Percentiles rank a stretch among this genome's conserved stretches.
Conservation (phyloP, 2,888 invertebrate species). For the Troides helena region DNA sequence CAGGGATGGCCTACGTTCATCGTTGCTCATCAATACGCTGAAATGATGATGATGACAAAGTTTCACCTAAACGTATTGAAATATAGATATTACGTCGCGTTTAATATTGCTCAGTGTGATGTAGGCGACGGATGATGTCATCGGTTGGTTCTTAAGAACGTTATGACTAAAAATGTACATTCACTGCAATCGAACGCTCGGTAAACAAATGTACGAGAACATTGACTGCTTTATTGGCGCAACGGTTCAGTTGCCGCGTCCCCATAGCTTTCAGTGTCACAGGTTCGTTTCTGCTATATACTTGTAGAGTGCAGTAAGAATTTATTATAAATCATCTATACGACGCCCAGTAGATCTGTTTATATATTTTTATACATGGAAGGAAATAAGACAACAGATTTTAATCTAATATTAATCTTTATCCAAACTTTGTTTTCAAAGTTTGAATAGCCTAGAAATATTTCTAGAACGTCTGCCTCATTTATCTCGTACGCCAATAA, state of each 20-base stretch:
- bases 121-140: constrained; percentile 27
- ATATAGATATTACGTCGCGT: constrained; percentile 4
- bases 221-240: too few relatives aligned
- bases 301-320: too few relatives aligned
- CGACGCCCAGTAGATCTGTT: too few relatives aligned
- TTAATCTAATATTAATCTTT: constrained; percentile 11
- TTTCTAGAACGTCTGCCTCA: constrained; percentile 27
- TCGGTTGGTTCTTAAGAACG: constrained; percentile 22
- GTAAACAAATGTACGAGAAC: too few relatives aligned
- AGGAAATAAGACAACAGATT: neutral
- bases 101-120: neutral
- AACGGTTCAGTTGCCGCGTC: too few relatives aligned
- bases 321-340: too few relatives aligned
- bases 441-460: constrained; percentile 20
- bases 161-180: constrained; percentile 26
- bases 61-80: too few relatives aligned
- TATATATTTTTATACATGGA: neutral
- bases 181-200: neutral
- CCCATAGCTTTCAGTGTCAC: too few relatives aligned
- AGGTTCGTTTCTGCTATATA: too few relatives aligned
- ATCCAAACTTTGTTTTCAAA: constrained; percentile 1
- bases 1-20: too few relatives aligned
- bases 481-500: constrained; percentile 30
- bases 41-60: too few relatives aligned
- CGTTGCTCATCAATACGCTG: too few relatives aligned